Conservation (phyloP, 2,888 invertebrate species). For the Galerucella nymphaeae region DNA sequence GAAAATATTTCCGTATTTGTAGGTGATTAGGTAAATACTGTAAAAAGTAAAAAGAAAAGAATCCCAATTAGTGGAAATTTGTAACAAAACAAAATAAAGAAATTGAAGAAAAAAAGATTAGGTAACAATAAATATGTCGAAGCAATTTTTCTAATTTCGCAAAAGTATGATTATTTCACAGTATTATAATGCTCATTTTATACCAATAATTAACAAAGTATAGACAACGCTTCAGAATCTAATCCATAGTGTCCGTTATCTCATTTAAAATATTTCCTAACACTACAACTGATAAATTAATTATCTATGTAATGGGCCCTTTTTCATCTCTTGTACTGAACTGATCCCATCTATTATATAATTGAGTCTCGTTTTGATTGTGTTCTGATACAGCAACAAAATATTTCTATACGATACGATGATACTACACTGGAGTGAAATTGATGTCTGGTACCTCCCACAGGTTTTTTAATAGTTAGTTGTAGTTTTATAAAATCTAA, state of each 20-base stretch:
- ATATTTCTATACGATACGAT: conserved; percentile 1
- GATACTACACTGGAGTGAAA: neutral
- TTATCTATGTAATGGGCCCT: conserved; percentile 30
- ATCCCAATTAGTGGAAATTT: no score
- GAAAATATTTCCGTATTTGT: no score
- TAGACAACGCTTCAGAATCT: neutral
- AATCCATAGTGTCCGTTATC: neutral
- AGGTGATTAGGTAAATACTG: no score
- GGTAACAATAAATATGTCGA: no score
- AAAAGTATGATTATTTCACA: no score
- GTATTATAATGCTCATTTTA: no score
- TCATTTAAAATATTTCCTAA: conserved; percentile 28
- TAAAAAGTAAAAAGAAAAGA: no score
- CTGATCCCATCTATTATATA: conserved; percentile 20
- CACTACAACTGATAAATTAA: conserved; percentile 34
- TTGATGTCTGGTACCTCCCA: conserved; percentile 8
- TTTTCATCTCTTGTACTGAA: conserved; percentile 11
- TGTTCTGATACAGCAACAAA: conserved; percentile 29
- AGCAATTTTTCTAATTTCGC: no score
- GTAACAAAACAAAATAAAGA: no score
- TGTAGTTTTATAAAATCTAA: conserved; percentile 1
- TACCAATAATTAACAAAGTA: neutral
- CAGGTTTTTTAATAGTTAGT: neutral
- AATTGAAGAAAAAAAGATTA: no score
- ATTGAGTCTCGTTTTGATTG: conserved; percentile 17